Conservation (phyloP, 2,797 vertebrate genomes). For the Catamblyrhynchus diadema region DNA sequence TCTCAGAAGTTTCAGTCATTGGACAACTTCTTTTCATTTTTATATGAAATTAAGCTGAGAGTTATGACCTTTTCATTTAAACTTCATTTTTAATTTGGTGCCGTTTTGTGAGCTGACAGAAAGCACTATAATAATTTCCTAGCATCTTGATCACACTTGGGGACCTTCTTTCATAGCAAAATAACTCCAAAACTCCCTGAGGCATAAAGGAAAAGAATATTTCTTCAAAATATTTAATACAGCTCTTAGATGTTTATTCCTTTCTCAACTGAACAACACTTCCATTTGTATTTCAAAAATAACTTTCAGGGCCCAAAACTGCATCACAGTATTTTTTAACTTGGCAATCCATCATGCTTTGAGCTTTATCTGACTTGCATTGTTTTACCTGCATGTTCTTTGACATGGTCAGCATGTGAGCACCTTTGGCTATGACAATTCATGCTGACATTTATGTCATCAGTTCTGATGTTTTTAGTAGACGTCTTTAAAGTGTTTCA, state of each 20-base stretch:
- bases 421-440: not conserved
- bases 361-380: not conserved
- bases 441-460: not conserved
- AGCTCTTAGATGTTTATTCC: not conserved
- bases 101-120: not conserved
- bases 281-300: not conserved
- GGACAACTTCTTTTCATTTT: not conserved
- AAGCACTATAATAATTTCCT: not conserved
- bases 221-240: not conserved
- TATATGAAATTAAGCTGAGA: not conserved
- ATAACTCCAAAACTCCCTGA: not conserved
- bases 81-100: not conserved
- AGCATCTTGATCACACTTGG: not conserved
- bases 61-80: slow-evolving; percentile 25
- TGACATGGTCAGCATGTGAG: not conserved
- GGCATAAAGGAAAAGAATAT: not conserved
- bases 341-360: not conserved
- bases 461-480: not conserved
- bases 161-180: slow-evolving; percentile 1
- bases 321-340: not conserved
- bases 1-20: not conserved
- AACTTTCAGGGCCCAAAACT: not conserved
- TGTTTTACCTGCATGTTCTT: not conserved
- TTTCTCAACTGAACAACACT: not conserved
- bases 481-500: not conserved